Evolutionary conservation across 2,888 invertebrate species (phyloP), one percentile per base, ranked within the genome.

Genomic region (Bedellia somnulentella): DNA sequence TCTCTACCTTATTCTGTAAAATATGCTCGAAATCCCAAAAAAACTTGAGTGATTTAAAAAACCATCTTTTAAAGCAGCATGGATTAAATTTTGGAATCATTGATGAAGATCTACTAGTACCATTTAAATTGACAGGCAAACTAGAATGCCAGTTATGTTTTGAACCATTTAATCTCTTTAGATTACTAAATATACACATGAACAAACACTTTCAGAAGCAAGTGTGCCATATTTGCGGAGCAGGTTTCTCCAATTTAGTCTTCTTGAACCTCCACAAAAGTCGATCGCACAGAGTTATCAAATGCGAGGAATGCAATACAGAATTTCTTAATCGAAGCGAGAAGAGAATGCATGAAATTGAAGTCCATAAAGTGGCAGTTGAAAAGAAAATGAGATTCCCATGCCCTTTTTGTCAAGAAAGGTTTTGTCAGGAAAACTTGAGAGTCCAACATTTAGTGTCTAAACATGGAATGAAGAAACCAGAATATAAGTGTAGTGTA

Each of bases 131-230:
- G 1, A 11, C 29, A 2, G 45, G 25, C 1, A 34, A 39, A 0
- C 34, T 73, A 0, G 40, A 49, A 24, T 75, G 73, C 24, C 73
- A 70, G 26, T 43, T 71, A 8, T 75, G 73, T 29, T 38, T 18
- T 0, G 58, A 68, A 35, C 37, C 29, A 0, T 73, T 67, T 15
- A 34, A 37, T 0, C 36, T 52, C 5, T 75, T 75, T 24, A 42
- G 68, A 5, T 33, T 56, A 0, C 35, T 75, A 2, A 71, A 70
- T 16, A 61, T 75, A 2, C 73, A 75, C 31, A 57, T 70, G 48
- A 71, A 73, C 21, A 62, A 45, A 25, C 71, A 75, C 47, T 73
- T 41, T 32, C 60, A 63, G 30, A 71, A 64, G n/a, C 62, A 67
- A 33, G 58, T 73, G 0, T 75, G 73, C 14, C 57, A 71, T 35